Evolutionary conservation across 2,797 vertebrate species (phyloP), one percentile per base, ranked within the genome.

Genomic region (Podarcis lilfordi): DNA sequence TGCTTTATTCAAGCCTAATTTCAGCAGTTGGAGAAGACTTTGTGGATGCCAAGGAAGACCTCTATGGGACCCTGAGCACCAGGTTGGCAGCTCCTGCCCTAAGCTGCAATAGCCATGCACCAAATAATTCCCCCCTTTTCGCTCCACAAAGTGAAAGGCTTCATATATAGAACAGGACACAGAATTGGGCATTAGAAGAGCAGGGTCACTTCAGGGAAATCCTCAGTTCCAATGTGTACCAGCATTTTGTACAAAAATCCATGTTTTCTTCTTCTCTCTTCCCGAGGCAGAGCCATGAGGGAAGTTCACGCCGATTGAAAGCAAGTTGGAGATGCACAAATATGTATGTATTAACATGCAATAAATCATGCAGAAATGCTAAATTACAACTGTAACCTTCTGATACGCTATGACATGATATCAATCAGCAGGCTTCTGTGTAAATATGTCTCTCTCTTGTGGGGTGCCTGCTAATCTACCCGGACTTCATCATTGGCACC

Each of bases 401-500:
- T 88, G 91, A 90, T 90, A 92, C 91, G 3, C 82, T 86, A 90
- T 74, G 68, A 81, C 90, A 87, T 6, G 74, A 89, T 71, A 75
- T 87, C 90, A 72, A 74, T 25, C 4, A 3, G 3, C 77, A 10
- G 15, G 50, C 35, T 76, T 85, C 74, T 64, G 59, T 90, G 90
- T 74, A 92, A 94, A 89, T 83, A 86, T 21, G 23, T 80, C 72
- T 96, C 93, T 59, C 88, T 85, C 93, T 93, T 94, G 90, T 93
- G 91, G 91, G 86, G 89, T 92, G 82, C 87, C 89, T 92, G 43
- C 35, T 45, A 83, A 94, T 92, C 92, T 93, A 90, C 86, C 89
- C 92, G 88, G 88, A 91, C 81, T 93, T 89, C 92, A 94, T 89
- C 93, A 94, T 92, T 93, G 92, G 87, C 92, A 90, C 89, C 90